Percentiles rank a stretch among this genome's conserved stretches.
phyloP scores from a whole-genome alignment of 2,888 invertebrate genomes.

The Meiosimyza platycephala region DNA sequence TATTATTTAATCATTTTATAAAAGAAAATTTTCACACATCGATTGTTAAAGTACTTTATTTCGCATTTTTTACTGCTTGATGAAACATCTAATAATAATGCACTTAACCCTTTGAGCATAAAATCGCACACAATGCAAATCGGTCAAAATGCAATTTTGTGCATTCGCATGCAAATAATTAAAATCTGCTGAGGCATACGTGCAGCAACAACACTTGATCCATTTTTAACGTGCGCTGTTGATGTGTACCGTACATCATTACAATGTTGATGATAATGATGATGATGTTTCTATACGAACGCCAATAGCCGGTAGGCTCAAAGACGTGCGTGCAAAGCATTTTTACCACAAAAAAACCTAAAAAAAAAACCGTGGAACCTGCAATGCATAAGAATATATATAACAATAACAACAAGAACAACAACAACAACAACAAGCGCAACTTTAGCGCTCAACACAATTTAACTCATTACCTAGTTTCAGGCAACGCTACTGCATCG shows the following conservation, averaged over 20 bases:
- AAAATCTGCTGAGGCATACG: constrained; percentile 16
- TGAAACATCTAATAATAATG: too few species aligned
- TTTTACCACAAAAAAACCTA: neutral
- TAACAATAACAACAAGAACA: constrained; percentile 1
- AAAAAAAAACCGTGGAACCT: neutral
- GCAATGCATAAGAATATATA: neutral
- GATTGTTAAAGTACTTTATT: too few species aligned
- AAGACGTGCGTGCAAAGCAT: neutral
- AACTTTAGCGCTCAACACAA: neutral
- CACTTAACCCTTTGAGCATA: too few species aligned
- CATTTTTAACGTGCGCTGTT: constrained; percentile 5
- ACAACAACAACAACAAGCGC: neutral
- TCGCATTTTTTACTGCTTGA: too few species aligned
- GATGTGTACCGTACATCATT: too few species aligned
- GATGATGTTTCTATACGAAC: neutral
- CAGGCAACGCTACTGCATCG: constrained; percentile 1
- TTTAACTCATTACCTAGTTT: constrained; percentile 29
- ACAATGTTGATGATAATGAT: too few species aligned
- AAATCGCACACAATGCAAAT: constrained; percentile 16
- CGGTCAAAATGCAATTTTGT: constrained; percentile 22
- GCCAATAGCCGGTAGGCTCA: constrained; percentile 11
- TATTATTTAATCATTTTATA: too few species aligned
- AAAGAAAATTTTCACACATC: too few species aligned
- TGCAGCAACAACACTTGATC: constrained; percentile 21
- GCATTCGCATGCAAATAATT: constrained; percentile 25